Evolutionary conservation across 2,797 vertebrate species (phyloP).

Genomic region (Salmo trutta): DNA sequence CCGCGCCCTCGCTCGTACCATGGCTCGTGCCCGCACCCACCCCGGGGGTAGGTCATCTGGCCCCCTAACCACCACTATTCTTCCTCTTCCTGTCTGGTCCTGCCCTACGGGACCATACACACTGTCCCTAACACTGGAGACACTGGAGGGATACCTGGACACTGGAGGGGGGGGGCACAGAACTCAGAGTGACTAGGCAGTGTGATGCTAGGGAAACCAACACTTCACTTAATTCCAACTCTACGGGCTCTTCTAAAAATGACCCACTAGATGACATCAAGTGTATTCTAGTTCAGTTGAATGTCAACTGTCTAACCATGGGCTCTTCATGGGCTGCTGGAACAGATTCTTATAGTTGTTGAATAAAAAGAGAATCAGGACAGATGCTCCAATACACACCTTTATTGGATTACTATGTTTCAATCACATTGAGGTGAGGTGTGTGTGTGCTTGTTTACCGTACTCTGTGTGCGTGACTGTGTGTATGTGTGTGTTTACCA

Average conservation of each 20-base stretch:
- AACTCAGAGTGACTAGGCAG: conserved; percentile 61
- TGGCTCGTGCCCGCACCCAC: conserved; percentile 67
- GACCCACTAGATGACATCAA: no score
- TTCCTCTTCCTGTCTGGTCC: conserved; percentile 43
- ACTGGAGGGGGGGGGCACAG: conserved; percentile 69
- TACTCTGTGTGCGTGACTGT: neutral
- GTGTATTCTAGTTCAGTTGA: no score
- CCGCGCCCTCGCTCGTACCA: conserved; percentile 33
- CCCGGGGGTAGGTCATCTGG: conserved; percentile 69
- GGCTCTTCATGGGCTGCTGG: neutral
- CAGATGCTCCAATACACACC: neutral
- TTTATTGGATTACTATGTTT: neutral
- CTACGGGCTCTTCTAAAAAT: no score
- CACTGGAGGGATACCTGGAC: conserved; percentile 43
- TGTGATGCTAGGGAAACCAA: neutral
- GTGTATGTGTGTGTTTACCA: conserved; percentile 36
- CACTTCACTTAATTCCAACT: neutral
- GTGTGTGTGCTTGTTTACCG: neutral
- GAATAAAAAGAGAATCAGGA: no score
- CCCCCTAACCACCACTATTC: conserved; percentile 77
- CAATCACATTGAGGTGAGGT: neutral
- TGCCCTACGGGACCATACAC: conserved; percentile 71
- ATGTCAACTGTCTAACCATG: neutral
- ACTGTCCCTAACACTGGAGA: conserved; percentile 64
- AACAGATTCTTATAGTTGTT: no score